A percentile compares a stretch with the other conserved stretches of the same genome.
phyloP scores from a whole-genome alignment of 2,888 invertebrate species.

The Tribolium freemani region DNA sequence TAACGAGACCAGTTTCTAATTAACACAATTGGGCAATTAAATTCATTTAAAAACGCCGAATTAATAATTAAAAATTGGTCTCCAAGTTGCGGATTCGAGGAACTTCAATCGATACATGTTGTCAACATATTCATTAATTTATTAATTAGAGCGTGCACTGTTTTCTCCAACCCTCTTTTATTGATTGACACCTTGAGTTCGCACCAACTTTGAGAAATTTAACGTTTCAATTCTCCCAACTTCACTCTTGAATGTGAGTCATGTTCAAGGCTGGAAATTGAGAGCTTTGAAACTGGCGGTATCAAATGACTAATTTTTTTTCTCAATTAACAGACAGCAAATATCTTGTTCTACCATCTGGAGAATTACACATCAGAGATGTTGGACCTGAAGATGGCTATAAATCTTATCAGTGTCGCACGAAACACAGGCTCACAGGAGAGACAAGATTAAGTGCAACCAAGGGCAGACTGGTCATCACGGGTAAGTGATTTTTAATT shows the following conservation, averaged over 20 bases:
- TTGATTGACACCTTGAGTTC: background rate
- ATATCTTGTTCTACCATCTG: constrained; percentile 94
- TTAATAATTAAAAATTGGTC: constrained; percentile 17
- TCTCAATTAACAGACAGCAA: constrained; percentile 83
- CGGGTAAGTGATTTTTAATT: constrained; percentile 80
- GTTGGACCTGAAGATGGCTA: constrained; percentile 95
- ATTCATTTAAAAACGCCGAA: background rate
- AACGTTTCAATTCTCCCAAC: constrained; percentile 3
- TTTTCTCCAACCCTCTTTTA: background rate
- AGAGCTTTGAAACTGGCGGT: background rate
- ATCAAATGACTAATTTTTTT: background rate
- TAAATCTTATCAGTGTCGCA: constrained; percentile 94
- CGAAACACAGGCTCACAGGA: constrained; percentile 92
- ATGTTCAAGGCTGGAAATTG: background rate
- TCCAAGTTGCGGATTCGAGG: constrained; percentile 11
- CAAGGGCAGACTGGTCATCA: constrained; percentile 93
- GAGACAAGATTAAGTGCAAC: constrained; percentile 94
- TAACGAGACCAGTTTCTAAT: constrained; percentile 13
- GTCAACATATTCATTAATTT: background rate
- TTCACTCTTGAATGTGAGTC: background rate
- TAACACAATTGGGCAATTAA: constrained; percentile 8
- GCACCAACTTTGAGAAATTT: background rate
- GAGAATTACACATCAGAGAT: constrained; percentile 95
- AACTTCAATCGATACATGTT: background rate
- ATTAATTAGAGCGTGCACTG: too few species aligned